Conservation (phyloP, 53 echinoderm and acorn worm species). For the Stichopus horrens region DNA sequence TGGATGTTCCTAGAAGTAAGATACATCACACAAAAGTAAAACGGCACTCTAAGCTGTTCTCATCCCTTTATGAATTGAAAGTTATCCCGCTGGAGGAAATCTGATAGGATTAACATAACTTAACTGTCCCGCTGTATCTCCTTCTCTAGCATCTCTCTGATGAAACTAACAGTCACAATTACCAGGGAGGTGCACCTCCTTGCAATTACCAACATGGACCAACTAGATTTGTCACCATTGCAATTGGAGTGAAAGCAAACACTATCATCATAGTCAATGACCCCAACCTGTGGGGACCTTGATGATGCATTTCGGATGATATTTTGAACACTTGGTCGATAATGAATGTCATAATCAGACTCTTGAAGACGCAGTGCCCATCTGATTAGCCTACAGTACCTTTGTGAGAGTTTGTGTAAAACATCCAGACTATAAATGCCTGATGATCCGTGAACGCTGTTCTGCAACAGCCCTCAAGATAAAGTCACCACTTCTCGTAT, state of each 20-base stretch:
- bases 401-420: neutral
- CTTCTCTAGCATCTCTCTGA: conserved; percentile 9
- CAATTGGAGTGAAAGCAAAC: conserved; percentile 28
- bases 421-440: conserved; percentile 40
- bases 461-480: neutral
- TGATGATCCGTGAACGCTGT: conserved; percentile 41
- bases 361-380: neutral
- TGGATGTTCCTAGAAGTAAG: no score
- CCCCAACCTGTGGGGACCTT: neutral
- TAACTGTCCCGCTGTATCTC: no score
- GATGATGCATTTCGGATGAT: conserved; percentile 31
- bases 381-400: neutral
- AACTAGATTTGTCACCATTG: conserved; percentile 7
- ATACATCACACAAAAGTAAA: no score
- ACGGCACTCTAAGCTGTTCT: no score
- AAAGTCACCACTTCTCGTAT: conserved; percentile 46
- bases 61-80: no score
- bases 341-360: neutral
- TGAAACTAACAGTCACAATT: conserved; percentile 32
- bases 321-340: conserved; percentile 25
- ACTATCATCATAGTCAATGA: conserved; percentile 24
- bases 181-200: no score
- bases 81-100: no score
- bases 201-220: no score
- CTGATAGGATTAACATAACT: no score